phyloP scores from a whole-genome alignment of 1,140 invertebrate genomes.

The Drosophila obscura region DNA sequence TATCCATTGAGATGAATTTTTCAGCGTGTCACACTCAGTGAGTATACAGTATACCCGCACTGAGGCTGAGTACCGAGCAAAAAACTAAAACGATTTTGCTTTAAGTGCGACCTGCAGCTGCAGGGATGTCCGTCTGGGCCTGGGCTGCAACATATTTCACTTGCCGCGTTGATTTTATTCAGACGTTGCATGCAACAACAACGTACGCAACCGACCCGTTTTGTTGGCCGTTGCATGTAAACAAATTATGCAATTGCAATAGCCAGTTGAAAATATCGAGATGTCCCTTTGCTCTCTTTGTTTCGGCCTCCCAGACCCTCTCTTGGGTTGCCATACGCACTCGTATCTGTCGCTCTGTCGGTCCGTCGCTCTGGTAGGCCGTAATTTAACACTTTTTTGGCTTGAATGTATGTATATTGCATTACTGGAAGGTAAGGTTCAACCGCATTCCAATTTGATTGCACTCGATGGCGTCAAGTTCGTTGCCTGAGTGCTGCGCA shows the following conservation, averaged over 20 bases:
- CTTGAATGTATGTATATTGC: slow-evolving; percentile 55
- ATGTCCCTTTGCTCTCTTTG: slow-evolving; percentile 24
- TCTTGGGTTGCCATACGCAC: background rate
- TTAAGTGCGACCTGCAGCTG: slow-evolving; percentile 45
- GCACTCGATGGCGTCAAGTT: slow-evolving; percentile 65
- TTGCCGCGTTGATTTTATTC: slow-evolving; percentile 53
- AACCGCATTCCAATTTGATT: slow-evolving; percentile 74
- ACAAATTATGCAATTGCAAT: slow-evolving; percentile 78
- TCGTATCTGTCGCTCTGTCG: background rate
- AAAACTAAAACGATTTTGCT: slow-evolving; percentile 44
- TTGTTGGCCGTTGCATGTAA: slow-evolving; percentile 70
- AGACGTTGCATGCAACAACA: slow-evolving; percentile 58
- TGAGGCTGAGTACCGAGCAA: no score
- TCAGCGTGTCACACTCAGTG: background rate
- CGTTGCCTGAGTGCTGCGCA: slow-evolving; percentile 51
- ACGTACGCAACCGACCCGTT: slow-evolving; percentile 73
- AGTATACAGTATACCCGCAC: background rate
- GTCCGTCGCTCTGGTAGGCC: slow-evolving; percentile 30
- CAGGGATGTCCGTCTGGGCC: slow-evolving; percentile 1
- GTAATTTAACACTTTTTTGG: slow-evolving; percentile 73
- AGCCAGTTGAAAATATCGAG: slow-evolving; percentile 34
- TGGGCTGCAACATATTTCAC: slow-evolving; percentile 65
- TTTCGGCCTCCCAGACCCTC: slow-evolving; percentile 8
- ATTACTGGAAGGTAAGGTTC: slow-evolving; percentile 61
- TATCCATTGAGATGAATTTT: no score